phyloP scores from a whole-genome alignment of 2,113 vertebrate species.

The Ctenodactylus gundi region DNA sequence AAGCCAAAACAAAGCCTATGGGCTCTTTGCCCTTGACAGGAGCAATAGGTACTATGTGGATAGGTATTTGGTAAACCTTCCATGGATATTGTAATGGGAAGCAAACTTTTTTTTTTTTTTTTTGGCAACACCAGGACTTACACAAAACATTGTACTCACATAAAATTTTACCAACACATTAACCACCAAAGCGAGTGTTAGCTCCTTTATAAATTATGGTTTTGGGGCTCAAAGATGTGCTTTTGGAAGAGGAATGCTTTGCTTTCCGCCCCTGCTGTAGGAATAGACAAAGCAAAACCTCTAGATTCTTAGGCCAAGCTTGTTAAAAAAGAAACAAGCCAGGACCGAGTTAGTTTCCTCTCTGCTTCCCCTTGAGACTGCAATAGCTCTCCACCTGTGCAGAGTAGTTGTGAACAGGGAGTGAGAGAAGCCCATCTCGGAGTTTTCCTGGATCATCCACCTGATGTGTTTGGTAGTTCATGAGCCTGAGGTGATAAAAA shows the following conservation, averaged over 20 bases:
- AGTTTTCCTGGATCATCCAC: not conserved
- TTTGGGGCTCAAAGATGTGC: not conserved
- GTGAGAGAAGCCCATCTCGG: not conserved
- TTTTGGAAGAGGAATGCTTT: not conserved
- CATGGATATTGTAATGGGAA: not conserved
- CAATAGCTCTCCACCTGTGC: not conserved
- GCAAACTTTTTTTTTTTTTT: not conserved
- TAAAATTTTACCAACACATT: not conserved
- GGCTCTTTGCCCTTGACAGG: not conserved
- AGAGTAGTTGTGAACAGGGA: not conserved
- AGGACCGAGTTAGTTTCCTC: not conserved
- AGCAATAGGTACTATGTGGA: not conserved
- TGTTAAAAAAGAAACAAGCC: not conserved
- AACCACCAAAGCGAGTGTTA: not conserved
- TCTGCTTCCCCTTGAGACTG: not conserved
- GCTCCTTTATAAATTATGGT: not conserved
- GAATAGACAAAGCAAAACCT: not conserved
- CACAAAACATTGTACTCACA: not conserved
- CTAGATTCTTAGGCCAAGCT: not conserved
- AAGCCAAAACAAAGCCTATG: not conserved
- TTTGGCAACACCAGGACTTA: not conserved
- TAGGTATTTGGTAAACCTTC: accelerated
- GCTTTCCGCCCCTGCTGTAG: not conserved
- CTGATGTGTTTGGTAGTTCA: not conserved
- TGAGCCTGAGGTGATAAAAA: not conserved